These are phyloP conservation scores for Malurus elegans DNA, from an alignment of 2,113 vertebrate species.

Conservation along the genomic window DNA sequence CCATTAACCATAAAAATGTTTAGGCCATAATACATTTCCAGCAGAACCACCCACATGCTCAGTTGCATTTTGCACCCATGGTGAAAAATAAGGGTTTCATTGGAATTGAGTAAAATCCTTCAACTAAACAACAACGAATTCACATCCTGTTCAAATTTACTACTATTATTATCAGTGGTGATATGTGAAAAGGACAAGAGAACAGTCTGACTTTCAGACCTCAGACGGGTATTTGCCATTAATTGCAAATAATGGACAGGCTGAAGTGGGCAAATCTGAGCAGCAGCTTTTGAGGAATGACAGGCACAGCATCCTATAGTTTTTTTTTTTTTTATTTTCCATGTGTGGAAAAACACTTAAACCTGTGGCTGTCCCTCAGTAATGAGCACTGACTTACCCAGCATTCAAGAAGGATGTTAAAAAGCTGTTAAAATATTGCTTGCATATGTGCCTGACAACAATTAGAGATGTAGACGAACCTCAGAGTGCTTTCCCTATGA, in stretches of 20 bases:
- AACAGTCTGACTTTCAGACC: background rate
- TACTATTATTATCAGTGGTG: background rate
- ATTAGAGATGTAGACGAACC: background rate
- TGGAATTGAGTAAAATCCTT: background rate
- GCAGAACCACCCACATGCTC: background rate
- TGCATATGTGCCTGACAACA: background rate
- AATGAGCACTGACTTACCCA: background rate
- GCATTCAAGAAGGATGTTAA: background rate
- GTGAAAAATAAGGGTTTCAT: background rate
- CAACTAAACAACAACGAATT: background rate
- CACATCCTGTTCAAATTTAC: background rate
- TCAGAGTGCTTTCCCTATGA: background rate
- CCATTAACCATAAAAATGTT: background rate
- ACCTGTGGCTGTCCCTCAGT: background rate
- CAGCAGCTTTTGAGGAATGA: background rate
- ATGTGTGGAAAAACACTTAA: background rate
- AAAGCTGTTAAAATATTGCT: conserved; percentile 19
- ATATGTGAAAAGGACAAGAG: background rate
- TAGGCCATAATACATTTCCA: background rate
- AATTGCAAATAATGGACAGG: background rate
- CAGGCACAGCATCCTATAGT: background rate
- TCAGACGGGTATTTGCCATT: background rate
- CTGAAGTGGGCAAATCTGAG: background rate
- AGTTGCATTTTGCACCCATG: background rate
- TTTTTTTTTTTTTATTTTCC: background rate